A percentile compares a stretch with the other conserved stretches of the same genome.
These are phyloP conservation scores for Hofmannophila pseudospretella DNA, from an alignment of 2,888 invertebrate species.

Conservation along the genomic window DNA sequence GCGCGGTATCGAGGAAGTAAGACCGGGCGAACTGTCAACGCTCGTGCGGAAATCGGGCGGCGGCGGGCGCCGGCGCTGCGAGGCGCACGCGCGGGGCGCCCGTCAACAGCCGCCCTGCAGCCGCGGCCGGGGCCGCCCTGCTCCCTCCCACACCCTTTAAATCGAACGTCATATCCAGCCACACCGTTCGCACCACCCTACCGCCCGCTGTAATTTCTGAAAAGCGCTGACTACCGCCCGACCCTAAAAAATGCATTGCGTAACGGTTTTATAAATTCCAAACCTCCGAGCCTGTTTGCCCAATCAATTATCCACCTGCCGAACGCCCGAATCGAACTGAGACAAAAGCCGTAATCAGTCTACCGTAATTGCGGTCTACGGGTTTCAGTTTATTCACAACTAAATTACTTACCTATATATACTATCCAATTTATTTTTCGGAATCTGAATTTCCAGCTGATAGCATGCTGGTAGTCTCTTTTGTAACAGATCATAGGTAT, in stretches of 20 bases:
- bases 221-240: conserved; percentile 70
- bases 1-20: conserved; percentile 74
- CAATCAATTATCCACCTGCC: conserved; percentile 73
- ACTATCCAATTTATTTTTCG: no score
- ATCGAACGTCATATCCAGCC: conserved; percentile 76
- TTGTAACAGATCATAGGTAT: no score
- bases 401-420: no score
- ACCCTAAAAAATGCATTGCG: conserved; percentile 78
- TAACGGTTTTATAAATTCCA: conserved; percentile 69
- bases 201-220: conserved; percentile 67
- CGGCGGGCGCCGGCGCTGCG: conserved; percentile 47
- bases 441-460: no score
- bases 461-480: no score
- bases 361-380: conserved; percentile 18
- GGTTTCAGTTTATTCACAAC: conserved; percentile 12
- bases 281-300: conserved; percentile 47
- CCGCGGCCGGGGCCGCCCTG: conserved; percentile 37
- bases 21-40: conserved; percentile 80
- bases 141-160: conserved; percentile 64
- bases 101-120: conserved; percentile 76
- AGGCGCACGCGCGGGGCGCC: conserved; percentile 75
- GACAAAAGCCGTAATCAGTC: conserved; percentile 34
- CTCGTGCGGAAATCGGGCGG: conserved; percentile 79
- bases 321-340: conserved; percentile 15
- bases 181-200: conserved; percentile 55